Evolutionary conservation across 2,113 vertebrate genomes (phyloP).

Genomic region (Catharus bicknelli): DNA sequence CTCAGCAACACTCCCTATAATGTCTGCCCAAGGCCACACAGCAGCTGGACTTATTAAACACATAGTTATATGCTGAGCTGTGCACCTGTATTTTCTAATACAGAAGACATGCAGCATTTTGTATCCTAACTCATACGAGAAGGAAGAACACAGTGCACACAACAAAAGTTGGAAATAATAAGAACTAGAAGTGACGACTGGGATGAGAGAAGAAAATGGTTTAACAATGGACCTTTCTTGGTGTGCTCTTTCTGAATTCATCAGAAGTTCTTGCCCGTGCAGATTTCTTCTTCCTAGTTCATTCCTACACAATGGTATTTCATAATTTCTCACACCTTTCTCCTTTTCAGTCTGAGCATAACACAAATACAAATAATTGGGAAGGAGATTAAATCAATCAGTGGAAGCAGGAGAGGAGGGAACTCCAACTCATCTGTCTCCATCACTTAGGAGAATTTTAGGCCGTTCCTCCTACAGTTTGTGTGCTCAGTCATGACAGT

Average conservation of each 20-base stretch:
- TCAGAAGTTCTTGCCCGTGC: fast-evolving
- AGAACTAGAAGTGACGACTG: neutral
- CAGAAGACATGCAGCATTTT: neutral
- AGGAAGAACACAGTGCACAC: neutral
- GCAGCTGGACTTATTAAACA: neutral
- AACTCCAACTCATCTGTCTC: neutral
- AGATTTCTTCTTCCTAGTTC: neutral
- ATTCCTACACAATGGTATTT: neutral
- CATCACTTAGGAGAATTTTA: neutral
- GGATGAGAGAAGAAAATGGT: neutral
- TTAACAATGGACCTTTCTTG: neutral
- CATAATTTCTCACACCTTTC: neutral
- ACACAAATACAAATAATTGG: neutral
- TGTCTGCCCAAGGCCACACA: neutral
- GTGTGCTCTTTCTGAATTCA: neutral
- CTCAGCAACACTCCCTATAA: neutral
- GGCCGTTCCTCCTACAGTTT: neutral
- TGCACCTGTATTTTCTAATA: neutral
- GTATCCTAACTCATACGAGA: neutral
- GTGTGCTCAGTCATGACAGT: neutral
- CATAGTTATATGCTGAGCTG: neutral
- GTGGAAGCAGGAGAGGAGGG: neutral
- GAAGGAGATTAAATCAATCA: neutral
- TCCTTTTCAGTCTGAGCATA: neutral
- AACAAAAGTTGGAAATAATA: neutral